These are phyloP conservation scores for Priocnemis perturbator DNA, from an alignment of 2,888 invertebrate genomes.

Conservation along the genomic window DNA sequence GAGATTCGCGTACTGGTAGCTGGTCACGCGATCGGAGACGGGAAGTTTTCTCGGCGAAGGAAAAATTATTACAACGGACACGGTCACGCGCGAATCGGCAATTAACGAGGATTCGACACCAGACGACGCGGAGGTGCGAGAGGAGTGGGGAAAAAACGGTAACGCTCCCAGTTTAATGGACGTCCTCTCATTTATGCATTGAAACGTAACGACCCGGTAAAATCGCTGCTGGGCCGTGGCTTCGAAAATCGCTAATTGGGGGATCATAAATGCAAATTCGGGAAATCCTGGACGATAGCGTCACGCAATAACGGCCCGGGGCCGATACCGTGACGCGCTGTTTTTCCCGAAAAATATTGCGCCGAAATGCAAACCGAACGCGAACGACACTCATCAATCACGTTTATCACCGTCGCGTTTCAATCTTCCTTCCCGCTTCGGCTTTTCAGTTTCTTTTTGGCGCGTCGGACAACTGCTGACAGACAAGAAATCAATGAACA, in stretches of 20 bases:
- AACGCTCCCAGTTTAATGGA: constrained; percentile 34
- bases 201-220: constrained; percentile 41
- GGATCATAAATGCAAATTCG: constrained; percentile 61
- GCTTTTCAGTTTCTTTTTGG: not conserved
- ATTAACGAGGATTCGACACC: constrained; percentile 22
- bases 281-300: constrained; percentile 27
- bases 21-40: no score
- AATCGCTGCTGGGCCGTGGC: constrained; percentile 23
- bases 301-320: not conserved
- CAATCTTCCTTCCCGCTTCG: constrained; percentile 26
- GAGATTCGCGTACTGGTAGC: no score
- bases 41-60: no score
- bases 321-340: not conserved
- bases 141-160: constrained; percentile 22
- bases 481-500: constrained; percentile 46
- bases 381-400: constrained; percentile 53
- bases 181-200: constrained; percentile 42
- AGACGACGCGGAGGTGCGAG: no score
- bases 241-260: constrained; percentile 56
- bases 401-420: constrained; percentile 45
- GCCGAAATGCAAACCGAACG: constrained; percentile 50
- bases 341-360: constrained; percentile 49
- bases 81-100: not conserved
- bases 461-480: constrained; percentile 14
- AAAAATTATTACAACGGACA: not conserved